Evolutionary conservation across 2,888 invertebrate genomes (phyloP), one percentile per base, ranked within the genome.

Genomic region (Quadroppia sp.): DNA sequence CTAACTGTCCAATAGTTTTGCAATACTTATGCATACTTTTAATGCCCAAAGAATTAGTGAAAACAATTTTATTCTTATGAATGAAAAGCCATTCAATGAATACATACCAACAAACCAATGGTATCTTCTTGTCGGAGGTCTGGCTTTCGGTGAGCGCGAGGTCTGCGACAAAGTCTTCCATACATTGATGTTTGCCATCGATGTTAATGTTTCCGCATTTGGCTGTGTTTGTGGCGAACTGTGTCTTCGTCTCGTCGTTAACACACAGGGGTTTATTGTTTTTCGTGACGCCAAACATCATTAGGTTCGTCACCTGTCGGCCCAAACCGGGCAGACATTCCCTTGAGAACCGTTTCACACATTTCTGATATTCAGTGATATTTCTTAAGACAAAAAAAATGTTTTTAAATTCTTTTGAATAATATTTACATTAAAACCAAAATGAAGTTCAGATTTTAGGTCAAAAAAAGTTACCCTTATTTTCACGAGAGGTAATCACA

Each of bases 261-360:
- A 50, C n/a, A 30, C 72, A 72, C 2, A 59, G 32, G 6, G 53
- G 72, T 36, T 61, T 56, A 30, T 53, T 72, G 17, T 30, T 67
- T 32, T 64, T 56, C 13, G 32, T 72, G 9, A 72, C 72, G 11
- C 72, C 72, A 4, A 20, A 70, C 15, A 72, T 13, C 72, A 72
- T 20, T 23, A 71, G 30, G 50, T 70, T 72, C 3, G 72, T 72
- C 30, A 72, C 61, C 72, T 67, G 64, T 1, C 72, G 72, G 25
- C 23, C 72, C 6, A 72, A 40, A 2, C 32, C 4, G 11, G 72
- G 61, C 32, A 72, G 20, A 72, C 72, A 72, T 45, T 72, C 28
- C n/a, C 72, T 30, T 20, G 72, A 70, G 25, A 67, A 72, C 6
- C 72, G 72, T 70, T 64, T 56, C 1, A 72, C 72, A 64, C 72